These are phyloP conservation scores for Trinectes maculatus DNA, from an alignment of 2,113 vertebrate species.

Conservation along the genomic window DNA sequence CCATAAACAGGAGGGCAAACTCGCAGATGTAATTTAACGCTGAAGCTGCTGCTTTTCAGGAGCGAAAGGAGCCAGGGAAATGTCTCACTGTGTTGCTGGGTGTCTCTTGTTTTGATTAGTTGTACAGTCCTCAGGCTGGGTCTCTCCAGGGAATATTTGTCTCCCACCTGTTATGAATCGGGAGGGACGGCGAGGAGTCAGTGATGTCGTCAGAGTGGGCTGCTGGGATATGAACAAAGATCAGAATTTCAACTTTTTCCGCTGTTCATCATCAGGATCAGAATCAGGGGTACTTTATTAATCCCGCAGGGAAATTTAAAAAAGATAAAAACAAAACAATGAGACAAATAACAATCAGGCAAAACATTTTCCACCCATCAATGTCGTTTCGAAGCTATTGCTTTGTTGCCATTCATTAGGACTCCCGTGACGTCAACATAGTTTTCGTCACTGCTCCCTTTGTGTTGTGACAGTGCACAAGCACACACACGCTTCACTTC, in stretches of 20 bases:
- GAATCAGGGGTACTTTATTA: no score
- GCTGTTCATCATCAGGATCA: no score
- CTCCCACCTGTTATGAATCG: conserved; percentile 55
- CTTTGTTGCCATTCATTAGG: neutral
- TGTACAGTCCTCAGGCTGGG: conserved; percentile 39
- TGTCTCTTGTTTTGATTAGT: conserved; percentile 59
- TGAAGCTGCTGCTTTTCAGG: conserved; percentile 20
- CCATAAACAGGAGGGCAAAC: conserved; percentile 45
- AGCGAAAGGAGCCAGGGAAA: conserved; percentile 24
- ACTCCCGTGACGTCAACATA: neutral
- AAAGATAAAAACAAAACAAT: no score
- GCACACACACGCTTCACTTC: conserved; percentile 6
- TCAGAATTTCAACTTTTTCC: conserved; percentile 43
- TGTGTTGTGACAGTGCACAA: conserved; percentile 5
- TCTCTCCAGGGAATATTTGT: conserved; percentile 56
- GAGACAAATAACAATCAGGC: conserved; percentile 5
- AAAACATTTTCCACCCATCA: neutral
- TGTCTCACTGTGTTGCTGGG: conserved; percentile 17
- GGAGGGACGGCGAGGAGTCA: conserved; percentile 48
- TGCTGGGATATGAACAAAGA: conserved; percentile 40
- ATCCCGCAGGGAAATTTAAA: no score
- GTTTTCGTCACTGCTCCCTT: conserved; percentile 2
- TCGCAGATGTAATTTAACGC: conserved; percentile 15
- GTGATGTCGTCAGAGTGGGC: conserved; percentile 52
- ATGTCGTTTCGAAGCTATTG: no score